Percentiles rank a stretch among this genome's conserved stretches.
Conservation (phyloP, 2,797 vertebrate genomes). For the Cuculus canorus region DNA sequence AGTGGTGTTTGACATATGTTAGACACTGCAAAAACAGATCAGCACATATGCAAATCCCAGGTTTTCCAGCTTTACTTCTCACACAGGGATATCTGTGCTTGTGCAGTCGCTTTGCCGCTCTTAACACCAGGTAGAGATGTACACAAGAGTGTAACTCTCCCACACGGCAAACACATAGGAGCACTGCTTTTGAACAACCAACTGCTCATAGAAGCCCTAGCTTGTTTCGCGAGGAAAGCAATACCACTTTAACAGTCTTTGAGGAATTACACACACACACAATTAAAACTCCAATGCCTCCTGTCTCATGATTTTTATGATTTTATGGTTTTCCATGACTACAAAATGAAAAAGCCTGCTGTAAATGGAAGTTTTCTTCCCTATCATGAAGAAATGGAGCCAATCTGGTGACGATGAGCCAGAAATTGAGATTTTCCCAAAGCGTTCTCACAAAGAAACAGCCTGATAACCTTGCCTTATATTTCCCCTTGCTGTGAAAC, state of each 20-base stretch:
- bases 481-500: background rate
- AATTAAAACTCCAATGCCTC: background rate
- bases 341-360: background rate
- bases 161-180: rapidly evolving
- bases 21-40: background rate
- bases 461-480: background rate
- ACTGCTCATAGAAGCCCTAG: background rate
- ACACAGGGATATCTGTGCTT: background rate
- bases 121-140: rapidly evolving
- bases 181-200: background rate
- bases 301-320: background rate
- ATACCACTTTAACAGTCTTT: background rate
- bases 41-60: too few species aligned
- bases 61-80: background rate
- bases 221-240: background rate
- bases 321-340: background rate
- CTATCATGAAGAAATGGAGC: background rate
- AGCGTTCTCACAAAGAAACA: background rate
- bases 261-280: background rate
- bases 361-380: background rate
- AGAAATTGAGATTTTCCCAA: background rate
- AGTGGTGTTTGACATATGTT: rapidly evolving
- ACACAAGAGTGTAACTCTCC: background rate
- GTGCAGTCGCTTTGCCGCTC: background rate
- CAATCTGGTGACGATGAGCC: background rate